A percentile compares a stretch with the other conserved stretches of the same genome.
phyloP scores from a whole-genome alignment of 1,140 invertebrate genomes.

The Colletes latitarsis region DNA sequence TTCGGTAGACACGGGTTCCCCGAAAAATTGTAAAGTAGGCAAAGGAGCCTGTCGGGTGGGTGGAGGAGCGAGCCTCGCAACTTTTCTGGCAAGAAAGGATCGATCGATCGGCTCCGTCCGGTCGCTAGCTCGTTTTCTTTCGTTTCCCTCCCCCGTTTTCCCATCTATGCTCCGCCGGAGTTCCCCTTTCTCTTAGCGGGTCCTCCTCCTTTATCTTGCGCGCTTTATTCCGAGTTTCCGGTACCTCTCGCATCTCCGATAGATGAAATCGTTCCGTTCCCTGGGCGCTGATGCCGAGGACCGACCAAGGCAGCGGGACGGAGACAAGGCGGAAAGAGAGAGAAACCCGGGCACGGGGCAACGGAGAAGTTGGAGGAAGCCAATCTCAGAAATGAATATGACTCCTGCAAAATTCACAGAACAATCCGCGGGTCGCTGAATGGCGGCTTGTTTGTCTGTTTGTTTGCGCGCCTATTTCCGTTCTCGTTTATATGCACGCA shows the following conservation, averaged over 20 bases:
- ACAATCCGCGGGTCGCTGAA: slow-evolving; percentile 68
- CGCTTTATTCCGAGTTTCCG: slow-evolving; percentile 38
- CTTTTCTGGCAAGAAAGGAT: slow-evolving; percentile 52
- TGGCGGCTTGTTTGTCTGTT: slow-evolving; percentile 71
- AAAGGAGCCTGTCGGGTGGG: background rate
- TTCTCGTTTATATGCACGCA: slow-evolving; percentile 75
- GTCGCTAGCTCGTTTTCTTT: slow-evolving; percentile 43
- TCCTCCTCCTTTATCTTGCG: slow-evolving; percentile 41
- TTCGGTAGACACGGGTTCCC: slow-evolving; percentile 10
- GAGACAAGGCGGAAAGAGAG: background rate
- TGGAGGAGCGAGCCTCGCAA: background rate
- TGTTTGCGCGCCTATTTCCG: slow-evolving; percentile 75
- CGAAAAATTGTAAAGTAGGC: slow-evolving; percentile 16
- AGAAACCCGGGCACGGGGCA: slow-evolving; percentile 13
- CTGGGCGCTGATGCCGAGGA: slow-evolving; percentile 30
- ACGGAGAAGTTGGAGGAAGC: slow-evolving; percentile 66
- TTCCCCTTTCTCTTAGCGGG: slow-evolving; percentile 13
- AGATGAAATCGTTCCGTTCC: slow-evolving; percentile 56
- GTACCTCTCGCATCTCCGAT: slow-evolving; percentile 44
- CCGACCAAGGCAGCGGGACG: background rate
- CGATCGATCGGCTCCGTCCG: slow-evolving; percentile 56
- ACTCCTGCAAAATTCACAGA: slow-evolving; percentile 75
- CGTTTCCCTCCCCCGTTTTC: background rate
- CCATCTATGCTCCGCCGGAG: slow-evolving; percentile 4
- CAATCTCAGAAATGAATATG: slow-evolving; percentile 78